Evolutionary conservation across 2,797 vertebrate genomes (phyloP).

Genomic region (Nannoperca australis): DNA sequence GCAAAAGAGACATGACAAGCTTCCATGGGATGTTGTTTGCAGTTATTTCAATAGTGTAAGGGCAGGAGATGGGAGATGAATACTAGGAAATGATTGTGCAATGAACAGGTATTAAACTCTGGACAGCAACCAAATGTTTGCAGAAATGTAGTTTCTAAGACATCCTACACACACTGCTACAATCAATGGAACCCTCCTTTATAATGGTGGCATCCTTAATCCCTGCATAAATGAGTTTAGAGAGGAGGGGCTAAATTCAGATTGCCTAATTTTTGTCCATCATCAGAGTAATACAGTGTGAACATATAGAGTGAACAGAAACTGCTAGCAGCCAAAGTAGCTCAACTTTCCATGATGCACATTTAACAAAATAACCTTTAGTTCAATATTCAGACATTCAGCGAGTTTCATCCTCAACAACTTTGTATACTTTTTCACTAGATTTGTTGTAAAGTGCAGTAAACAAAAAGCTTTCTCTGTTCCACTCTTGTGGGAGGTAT

Average conservation of each 20-base stretch:
- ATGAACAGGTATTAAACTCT: not conserved
- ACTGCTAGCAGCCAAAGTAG: not conserved
- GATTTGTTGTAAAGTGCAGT: not conserved
- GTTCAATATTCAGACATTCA: not conserved
- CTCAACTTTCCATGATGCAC: not conserved
- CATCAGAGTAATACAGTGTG: not conserved
- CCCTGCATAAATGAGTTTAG: not conserved
- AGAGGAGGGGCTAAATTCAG: not conserved
- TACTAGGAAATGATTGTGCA: not conserved
- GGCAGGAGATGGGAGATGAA: not conserved
- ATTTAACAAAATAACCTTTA: not conserved
- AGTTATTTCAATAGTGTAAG: conserved; percentile 6
- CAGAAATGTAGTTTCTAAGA: not conserved
- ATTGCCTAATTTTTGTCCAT: not conserved
- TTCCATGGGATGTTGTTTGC: conserved; percentile 19
- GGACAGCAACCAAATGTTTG: not conserved
- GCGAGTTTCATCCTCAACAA: not conserved
- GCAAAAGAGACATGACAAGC: conserved; percentile 37
- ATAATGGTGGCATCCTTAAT: not conserved
- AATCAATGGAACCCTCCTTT: not conserved
- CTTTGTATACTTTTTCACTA: conserved; percentile 4
- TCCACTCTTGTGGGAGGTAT: too few species aligned
- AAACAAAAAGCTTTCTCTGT: not conserved
- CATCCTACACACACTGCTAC: too few species aligned
- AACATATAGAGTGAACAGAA: not conserved